Percentiles rank a stretch among this genome's conserved stretches.
phyloP scores from a whole-genome alignment of 1,140 invertebrate genomes.

The Sitobion miscanthi region DNA sequence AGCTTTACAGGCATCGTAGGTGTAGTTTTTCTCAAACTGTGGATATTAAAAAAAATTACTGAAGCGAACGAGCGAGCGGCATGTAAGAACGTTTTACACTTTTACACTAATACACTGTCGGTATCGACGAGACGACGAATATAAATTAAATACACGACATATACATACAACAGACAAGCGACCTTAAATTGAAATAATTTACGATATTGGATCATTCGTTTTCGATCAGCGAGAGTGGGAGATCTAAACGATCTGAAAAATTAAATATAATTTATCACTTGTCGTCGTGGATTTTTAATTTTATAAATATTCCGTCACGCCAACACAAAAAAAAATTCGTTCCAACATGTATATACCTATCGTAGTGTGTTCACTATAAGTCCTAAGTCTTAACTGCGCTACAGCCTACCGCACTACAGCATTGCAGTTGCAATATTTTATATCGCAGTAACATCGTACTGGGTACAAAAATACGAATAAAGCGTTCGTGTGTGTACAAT shows the following conservation, averaged over 20 bases:
- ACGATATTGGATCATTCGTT: not conserved
- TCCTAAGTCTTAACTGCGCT: not conserved
- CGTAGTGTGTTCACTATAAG: not conserved
- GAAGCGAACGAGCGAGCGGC: not conserved
- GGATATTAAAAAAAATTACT: not conserved
- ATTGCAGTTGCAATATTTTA: not conserved
- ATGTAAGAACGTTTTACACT: not conserved
- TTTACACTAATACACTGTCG: too few species aligned
- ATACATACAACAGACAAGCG: not conserved
- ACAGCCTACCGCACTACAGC: not conserved
- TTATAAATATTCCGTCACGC: not conserved
- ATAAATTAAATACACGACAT: not conserved
- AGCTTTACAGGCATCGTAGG: not conserved
- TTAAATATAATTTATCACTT: not conserved
- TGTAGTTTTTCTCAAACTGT: not conserved
- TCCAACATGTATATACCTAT: not conserved
- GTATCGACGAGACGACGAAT: not conserved
- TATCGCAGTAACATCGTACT: not conserved
- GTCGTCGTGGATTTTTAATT: not conserved
- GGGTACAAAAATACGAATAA: not conserved
- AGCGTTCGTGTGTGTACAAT: not conserved
- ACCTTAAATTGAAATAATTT: not conserved
- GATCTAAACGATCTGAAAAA: not conserved
- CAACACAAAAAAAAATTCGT: not conserved
- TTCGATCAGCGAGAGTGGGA: not conserved